A percentile compares a stretch with the other conserved stretches of the same genome.
phyloP scores from a whole-genome alignment of 2,113 vertebrate species.

The Petroica traversi region DNA sequence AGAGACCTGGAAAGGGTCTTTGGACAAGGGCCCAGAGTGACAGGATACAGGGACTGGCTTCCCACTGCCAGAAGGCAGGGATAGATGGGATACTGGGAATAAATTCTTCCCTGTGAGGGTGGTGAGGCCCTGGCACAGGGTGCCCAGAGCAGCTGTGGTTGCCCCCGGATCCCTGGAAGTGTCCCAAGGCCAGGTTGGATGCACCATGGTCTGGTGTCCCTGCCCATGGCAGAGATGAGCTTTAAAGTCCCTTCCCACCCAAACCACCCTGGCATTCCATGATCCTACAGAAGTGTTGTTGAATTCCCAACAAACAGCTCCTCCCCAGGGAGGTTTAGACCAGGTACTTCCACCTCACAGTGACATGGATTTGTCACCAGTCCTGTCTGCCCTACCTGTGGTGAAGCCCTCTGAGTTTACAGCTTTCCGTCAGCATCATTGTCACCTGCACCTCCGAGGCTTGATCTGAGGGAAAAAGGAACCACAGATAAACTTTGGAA shows the following conservation, averaged over 20 bases:
- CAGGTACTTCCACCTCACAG: background rate
- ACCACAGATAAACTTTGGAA: background rate
- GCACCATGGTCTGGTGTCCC: rapidly evolving
- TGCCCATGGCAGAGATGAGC: background rate
- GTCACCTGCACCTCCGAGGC: slow-evolving; percentile 97
- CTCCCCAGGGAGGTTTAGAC: background rate
- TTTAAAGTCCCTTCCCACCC: background rate
- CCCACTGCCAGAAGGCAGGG: background rate
- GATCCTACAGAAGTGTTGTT: background rate
- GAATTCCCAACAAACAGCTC: background rate
- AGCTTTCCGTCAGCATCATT: slow-evolving; percentile 99
- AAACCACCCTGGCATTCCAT: background rate
- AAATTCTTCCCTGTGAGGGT: rapidly evolving
- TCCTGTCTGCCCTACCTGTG: slow-evolving; percentile 81
- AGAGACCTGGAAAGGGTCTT: background rate
- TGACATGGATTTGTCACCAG: background rate
- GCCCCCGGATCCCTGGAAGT: background rate
- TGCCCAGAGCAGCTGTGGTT: background rate
- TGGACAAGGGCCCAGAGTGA: background rate
- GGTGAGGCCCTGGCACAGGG: rapidly evolving
- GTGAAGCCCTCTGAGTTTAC: slow-evolving; percentile 95
- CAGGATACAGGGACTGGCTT: background rate
- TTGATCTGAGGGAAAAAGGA: slow-evolving; percentile 79
- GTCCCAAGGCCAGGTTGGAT: background rate
- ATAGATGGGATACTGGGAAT: background rate